Evolutionary conservation across 2,113 vertebrate genomes (phyloP).

Genomic region (Patagioenas fasciata): DNA sequence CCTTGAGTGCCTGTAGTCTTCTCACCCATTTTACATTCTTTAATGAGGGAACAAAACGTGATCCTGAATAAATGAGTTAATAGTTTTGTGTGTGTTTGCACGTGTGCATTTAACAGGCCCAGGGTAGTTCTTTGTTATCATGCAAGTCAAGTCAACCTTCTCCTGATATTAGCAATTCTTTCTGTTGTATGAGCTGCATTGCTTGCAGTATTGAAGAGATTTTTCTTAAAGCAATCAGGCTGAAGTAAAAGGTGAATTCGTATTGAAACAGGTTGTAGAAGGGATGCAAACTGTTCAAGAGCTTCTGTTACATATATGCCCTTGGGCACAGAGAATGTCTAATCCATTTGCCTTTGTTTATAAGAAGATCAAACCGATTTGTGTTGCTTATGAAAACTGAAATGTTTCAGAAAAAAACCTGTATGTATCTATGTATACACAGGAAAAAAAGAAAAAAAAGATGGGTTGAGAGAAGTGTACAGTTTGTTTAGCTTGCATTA

Average conservation of each 20-base stretch:
- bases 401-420: not conserved
- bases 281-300: not conserved
- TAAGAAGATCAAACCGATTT: not conserved
- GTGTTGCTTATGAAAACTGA: not conserved
- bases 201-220: not conserved
- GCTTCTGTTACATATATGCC: not conserved
- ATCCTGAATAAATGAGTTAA: not conserved
- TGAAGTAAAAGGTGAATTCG: not conserved
- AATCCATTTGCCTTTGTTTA: not conserved
- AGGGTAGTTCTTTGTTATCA: not conserved
- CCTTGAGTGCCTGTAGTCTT: not conserved
- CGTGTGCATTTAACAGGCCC: not conserved
- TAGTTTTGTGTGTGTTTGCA: not conserved
- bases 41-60: not conserved
- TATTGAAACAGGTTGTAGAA: not conserved
- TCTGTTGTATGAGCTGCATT: not conserved
- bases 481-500: not conserved
- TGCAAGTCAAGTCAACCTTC: not conserved
- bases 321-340: not conserved
- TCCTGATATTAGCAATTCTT: not conserved
- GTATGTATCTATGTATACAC: not conserved
- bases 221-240: not conserved
- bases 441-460: not conserved
- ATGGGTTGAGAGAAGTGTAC: not conserved
- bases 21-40: not conserved